Conservation (phyloP, 2,797 vertebrate species). For the Neopelma chrysocephalum region DNA sequence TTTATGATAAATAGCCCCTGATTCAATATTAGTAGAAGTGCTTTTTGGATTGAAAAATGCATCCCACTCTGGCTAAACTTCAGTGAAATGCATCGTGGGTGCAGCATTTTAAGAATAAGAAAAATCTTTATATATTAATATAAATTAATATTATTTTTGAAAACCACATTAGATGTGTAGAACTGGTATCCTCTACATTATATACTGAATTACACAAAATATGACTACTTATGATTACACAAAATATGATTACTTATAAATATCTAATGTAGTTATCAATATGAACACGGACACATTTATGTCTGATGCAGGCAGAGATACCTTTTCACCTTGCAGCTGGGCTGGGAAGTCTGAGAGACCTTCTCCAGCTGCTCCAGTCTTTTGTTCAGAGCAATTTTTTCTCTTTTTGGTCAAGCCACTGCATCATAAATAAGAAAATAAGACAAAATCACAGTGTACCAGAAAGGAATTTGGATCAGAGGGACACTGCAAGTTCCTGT, state of each 20-base stretch:
- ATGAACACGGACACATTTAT: background rate
- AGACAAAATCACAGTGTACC: background rate
- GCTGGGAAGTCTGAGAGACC: background rate
- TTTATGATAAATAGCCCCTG: background rate
- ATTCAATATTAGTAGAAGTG: background rate
- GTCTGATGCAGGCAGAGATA: background rate
- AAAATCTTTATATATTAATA: background rate
- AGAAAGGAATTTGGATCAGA: background rate
- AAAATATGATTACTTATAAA: background rate
- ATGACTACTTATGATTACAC: background rate
- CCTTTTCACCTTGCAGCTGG: background rate
- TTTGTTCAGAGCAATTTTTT: background rate
- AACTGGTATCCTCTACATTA: background rate
- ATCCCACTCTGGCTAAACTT: background rate
- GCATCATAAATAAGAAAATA: background rate
- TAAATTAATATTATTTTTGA: background rate
- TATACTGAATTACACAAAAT: background rate
- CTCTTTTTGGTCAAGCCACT: background rate
- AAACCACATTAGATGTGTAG: background rate
- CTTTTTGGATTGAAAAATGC: background rate
- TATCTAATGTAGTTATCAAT: background rate
- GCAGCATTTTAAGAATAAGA: background rate
- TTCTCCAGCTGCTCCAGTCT: background rate
- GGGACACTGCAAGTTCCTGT: rapidly evolving
- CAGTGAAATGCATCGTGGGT: background rate